Conservation (phyloP, 2,797 vertebrate genomes). For the Rhinichthys osculus region DNA sequence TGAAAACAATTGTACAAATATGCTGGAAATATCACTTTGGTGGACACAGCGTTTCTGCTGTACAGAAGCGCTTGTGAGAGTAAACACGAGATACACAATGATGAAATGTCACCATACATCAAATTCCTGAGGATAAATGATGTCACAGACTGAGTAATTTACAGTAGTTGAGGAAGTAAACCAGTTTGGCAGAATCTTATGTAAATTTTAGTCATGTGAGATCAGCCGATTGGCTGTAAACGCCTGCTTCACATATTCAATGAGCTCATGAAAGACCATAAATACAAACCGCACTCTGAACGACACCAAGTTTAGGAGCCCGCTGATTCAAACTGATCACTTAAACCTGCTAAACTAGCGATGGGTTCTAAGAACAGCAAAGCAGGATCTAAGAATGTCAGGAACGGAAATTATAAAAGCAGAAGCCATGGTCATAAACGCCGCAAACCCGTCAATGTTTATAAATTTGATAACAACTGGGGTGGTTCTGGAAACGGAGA, state of each 20-base stretch:
- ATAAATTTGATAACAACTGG: neutral
- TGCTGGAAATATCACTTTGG: no score
- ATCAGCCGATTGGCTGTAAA: neutral
- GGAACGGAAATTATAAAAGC: neutral
- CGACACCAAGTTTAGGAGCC: neutral
- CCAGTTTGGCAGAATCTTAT: neutral
- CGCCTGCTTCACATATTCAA: neutral
- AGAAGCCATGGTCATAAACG: neutral
- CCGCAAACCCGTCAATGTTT: neutral
- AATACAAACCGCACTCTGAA: neutral
- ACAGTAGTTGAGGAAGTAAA: neutral
- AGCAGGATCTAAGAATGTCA: neutral
- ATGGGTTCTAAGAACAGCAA: neutral
- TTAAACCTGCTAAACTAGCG: neutral
- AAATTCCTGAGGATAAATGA: neutral
- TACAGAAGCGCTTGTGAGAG: no score
- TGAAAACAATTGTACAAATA: no score
- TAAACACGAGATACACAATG: neutral
- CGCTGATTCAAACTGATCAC: neutral
- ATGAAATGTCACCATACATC: neutral
- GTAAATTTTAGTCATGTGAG: neutral
- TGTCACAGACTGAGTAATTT: neutral
- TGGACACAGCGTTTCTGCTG: no score
- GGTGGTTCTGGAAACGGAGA: neutral
- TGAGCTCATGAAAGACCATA: neutral